Percentiles rank a stretch among this genome's conserved stretches.
phyloP scores from a whole-genome alignment of 2,113 vertebrate genomes.

The Neopipo cinnamomea region DNA sequence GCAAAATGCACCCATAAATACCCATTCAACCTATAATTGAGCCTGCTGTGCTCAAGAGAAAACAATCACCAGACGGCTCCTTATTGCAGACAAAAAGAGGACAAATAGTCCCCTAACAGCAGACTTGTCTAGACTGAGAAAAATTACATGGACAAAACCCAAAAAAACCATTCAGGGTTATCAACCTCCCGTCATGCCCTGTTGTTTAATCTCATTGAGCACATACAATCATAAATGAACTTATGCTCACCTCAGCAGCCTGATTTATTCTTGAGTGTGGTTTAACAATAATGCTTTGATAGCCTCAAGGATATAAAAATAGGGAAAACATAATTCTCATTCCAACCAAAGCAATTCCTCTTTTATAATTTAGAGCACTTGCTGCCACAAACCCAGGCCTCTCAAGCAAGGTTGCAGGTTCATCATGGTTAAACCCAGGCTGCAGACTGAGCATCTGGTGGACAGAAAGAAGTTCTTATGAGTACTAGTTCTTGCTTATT shows the following conservation, averaged over 20 bases:
- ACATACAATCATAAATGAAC: not conserved
- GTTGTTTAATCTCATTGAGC: not conserved
- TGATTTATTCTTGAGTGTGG: not conserved
- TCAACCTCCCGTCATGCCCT: not conserved
- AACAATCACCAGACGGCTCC: not conserved
- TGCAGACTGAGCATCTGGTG: rapidly evolving
- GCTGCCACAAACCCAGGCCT: not conserved
- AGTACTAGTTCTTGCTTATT: not conserved
- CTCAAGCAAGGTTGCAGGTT: not conserved
- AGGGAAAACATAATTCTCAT: rapidly evolving
- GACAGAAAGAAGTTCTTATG: not conserved
- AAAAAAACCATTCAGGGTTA: not conserved
- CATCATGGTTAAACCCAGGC: not conserved
- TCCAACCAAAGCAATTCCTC: not conserved
- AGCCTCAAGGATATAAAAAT: not conserved
- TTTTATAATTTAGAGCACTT: not conserved
- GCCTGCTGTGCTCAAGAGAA: not conserved
- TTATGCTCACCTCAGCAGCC: not conserved
- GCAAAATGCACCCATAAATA: not conserved
- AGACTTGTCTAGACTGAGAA: not conserved
- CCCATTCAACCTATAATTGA: not conserved
- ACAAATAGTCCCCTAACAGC: not conserved
- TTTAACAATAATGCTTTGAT: not conserved
- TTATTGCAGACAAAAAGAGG: not conserved
- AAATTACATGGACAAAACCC: not conserved